These are phyloP conservation scores for Trematomus loennbergii DNA, from an alignment of 2,113 vertebrate genomes.

Conservation along the genomic window DNA sequence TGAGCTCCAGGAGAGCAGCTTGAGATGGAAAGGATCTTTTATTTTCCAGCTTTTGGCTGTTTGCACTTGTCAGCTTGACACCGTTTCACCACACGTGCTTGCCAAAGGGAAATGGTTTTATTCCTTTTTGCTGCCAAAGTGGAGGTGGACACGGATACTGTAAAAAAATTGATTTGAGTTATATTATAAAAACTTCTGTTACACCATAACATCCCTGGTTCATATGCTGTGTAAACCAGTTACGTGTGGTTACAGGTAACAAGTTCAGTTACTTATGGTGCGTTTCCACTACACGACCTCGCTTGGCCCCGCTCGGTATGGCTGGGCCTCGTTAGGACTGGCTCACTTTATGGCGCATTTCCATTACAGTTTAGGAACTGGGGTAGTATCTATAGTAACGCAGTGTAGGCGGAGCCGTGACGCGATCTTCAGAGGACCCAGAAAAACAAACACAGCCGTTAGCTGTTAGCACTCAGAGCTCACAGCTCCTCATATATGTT, in stretches of 20 bases:
- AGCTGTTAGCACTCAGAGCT: too few relatives aligned
- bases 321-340: too few relatives aligned
- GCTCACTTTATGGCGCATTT: too few relatives aligned
- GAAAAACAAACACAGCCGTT: too few relatives aligned
- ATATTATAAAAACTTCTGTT: not conserved
- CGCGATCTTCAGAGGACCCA: too few relatives aligned
- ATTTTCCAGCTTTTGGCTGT: conserved; percentile 35
- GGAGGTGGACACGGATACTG: not conserved
- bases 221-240: not conserved
- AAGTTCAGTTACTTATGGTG: not conserved
- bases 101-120: conserved; percentile 16
- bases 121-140: not conserved
- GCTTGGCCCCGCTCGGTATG: too few relatives aligned
- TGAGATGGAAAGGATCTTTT: conserved; percentile 39
- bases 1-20: conserved; percentile 30
- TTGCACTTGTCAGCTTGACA: conserved; percentile 43
- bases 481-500: too few relatives aligned
- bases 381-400: too few relatives aligned
- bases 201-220: not conserved
- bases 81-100: not conserved
- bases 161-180: not conserved
- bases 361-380: too few relatives aligned
- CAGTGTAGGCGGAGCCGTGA: too few relatives aligned
- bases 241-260: not conserved
- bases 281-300: too few relatives aligned